These are phyloP conservation scores for Volucella inflata DNA, from an alignment of 2,888 invertebrate species.

Conservation along the genomic window DNA sequence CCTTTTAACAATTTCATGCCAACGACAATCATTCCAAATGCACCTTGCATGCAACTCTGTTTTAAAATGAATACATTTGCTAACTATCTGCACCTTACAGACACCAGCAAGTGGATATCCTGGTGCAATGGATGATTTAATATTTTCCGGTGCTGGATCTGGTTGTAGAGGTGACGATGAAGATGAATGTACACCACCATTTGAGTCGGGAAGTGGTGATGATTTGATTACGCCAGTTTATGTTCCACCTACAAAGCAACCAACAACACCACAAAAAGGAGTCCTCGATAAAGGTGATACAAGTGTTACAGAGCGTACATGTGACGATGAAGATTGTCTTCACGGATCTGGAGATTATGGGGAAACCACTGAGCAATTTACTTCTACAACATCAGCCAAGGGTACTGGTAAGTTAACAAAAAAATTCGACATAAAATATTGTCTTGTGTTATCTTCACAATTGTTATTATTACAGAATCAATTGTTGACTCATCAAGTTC, in stretches of 20 bases:
- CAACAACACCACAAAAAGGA: conserved; percentile 85
- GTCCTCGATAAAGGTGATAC: conserved; percentile 76
- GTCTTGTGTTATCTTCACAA: background rate
- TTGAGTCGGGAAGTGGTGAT: conserved; percentile 93
- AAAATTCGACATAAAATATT: background rate
- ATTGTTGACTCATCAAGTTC: conserved; percentile 71
- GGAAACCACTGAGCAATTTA: conserved; percentile 87
- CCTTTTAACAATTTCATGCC: conserved; percentile 60
- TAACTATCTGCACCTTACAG: conserved; percentile 83
- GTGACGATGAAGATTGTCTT: conserved; percentile 94
- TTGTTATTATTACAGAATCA: conserved; percentile 61
- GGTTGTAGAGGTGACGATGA: conserved; percentile 96
- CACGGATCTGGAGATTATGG: conserved; percentile 91
- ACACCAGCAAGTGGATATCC: conserved; percentile 93
- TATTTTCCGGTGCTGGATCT: conserved; percentile 95
- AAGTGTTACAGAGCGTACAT: conserved; percentile 84
- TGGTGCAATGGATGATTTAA: conserved; percentile 92
- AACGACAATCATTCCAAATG: conserved; percentile 67
- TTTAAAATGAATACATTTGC: background rate
- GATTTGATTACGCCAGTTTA: conserved; percentile 97
- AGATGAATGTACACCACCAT: conserved; percentile 94
- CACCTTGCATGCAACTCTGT: conserved; percentile 61
- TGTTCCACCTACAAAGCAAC: conserved; percentile 91
- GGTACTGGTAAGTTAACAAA: conserved; percentile 83
- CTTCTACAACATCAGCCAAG: conserved; percentile 85